phyloP scores from a whole-genome alignment of 2,113 vertebrate genomes.

The Clinocottus analis region DNA sequence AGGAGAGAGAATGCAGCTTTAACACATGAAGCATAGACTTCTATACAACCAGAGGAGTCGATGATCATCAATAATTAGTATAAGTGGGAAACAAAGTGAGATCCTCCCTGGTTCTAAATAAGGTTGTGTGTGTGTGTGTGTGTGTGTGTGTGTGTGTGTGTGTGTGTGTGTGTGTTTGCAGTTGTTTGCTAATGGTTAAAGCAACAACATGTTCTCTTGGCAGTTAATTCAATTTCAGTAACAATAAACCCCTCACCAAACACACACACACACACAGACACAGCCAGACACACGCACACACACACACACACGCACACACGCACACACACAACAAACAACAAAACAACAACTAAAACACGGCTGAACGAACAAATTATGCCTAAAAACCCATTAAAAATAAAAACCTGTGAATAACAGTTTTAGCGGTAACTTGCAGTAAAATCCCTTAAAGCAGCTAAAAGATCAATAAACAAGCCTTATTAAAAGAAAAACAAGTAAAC shows the following conservation, averaged over 20 bases:
- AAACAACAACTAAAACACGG: too few relatives aligned
- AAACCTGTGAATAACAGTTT: not conserved
- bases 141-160: slow-evolving; percentile 24
- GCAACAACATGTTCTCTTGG: slow-evolving; percentile 68
- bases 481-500: not conserved
- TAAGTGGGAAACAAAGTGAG: too few relatives aligned
- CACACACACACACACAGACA: slow-evolving; percentile 41
- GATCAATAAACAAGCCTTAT: not conserved
- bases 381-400: too few relatives aligned
- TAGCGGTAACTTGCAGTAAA: not conserved
- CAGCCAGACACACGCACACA: slow-evolving; percentile 6
- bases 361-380: too few relatives aligned
- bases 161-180: slow-evolving; percentile 15
- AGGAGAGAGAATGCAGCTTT: too few relatives aligned
- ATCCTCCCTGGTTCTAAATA: too few relatives aligned
- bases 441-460: not conserved
- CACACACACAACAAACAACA: too few relatives aligned
- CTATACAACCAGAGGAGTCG: too few relatives aligned
- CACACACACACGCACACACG: slow-evolving; percentile 32
- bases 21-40: too few relatives aligned
- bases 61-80: too few relatives aligned
- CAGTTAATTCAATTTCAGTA: slow-evolving; percentile 69
- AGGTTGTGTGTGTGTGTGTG: slow-evolving; percentile 24
- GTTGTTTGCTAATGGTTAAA: slow-evolving; percentile 49
- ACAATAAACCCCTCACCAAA: slow-evolving; percentile 46